A percentile compares a stretch with the other conserved stretches of the same genome.
Evolutionary conservation across 2,888 invertebrate species (phyloP).

Genomic region (Drosophila testacea): DNA sequence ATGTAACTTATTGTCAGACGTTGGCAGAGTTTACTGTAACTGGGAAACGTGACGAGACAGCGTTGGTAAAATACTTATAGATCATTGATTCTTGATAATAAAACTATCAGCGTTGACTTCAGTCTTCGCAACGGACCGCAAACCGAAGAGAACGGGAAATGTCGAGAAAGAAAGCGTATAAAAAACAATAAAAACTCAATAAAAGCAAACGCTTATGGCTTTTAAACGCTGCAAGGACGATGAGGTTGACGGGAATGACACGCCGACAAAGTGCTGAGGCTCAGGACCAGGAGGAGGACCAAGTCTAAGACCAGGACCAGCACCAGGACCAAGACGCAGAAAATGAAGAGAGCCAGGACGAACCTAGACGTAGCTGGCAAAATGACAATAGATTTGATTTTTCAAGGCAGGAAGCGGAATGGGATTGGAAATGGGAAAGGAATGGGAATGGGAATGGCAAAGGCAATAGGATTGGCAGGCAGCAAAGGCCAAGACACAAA

Average conservation of each 20-base stretch:
- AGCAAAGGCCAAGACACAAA: conserved; percentile 75
- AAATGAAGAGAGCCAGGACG: conserved; percentile 20
- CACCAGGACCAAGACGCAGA: conserved; percentile 12
- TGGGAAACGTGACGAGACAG: conserved; percentile 43
- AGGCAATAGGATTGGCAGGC: conserved; percentile 45
- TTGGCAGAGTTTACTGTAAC: conserved; percentile 45
- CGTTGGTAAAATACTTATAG: conserved; percentile 61
- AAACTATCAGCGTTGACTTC: conserved; percentile 68
- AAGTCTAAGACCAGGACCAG: conserved; percentile 10
- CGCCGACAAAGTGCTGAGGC: conserved; percentile 67
- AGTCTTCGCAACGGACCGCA: conserved; percentile 18
- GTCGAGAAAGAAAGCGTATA: conserved; percentile 51
- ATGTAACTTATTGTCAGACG: conserved; percentile 1
- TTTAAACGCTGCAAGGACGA: conserved; percentile 65
- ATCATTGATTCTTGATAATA: conserved; percentile 77
- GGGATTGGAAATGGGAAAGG: conserved; percentile 37
- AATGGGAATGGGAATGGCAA: conserved; percentile 21
- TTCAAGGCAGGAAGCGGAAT: conserved; percentile 60
- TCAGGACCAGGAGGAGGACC: conserved; percentile 26
- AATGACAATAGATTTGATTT: conserved; percentile 80
- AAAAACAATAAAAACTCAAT: conserved; percentile 80
- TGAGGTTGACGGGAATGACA: conserved; percentile 52
- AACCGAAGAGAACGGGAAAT: conserved; percentile 14
- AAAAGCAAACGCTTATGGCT: conserved; percentile 77
- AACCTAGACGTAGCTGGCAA: conserved; percentile 70